Evolutionary conservation across 2,797 vertebrate species (phyloP).

Genomic region (Trachops cirrhosus): DNA sequence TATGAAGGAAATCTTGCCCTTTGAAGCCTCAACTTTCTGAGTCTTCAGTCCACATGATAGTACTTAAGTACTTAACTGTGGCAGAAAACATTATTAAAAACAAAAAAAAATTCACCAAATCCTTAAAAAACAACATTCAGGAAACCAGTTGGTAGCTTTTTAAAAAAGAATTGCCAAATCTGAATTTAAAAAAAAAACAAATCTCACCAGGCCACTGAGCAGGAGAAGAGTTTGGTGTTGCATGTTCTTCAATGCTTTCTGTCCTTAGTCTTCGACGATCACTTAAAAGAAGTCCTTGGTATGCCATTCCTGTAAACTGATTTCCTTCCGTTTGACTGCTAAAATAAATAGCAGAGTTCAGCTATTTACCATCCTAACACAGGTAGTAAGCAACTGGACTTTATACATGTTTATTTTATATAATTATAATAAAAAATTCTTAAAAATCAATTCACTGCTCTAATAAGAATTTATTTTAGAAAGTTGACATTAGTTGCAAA

Average conservation of each 20-base stretch:
- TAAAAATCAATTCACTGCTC: slow-evolving; percentile 46
- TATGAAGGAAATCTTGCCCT: neutral
- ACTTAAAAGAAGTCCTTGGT: slow-evolving; percentile 96
- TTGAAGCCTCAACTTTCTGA: slow-evolving; percentile 50
- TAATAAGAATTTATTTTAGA: slow-evolving; percentile 64
- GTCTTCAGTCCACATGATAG: neutral
- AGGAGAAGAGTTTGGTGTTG: slow-evolving; percentile 94
- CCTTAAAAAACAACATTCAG: neutral
- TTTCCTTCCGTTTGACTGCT: slow-evolving; percentile 94
- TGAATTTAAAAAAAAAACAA: neutral
- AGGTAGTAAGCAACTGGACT: neutral
- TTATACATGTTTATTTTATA: neutral
- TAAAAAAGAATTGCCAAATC: neutral
- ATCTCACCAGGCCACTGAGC: slow-evolving; percentile 96
- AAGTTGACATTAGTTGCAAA: slow-evolving; percentile 47
- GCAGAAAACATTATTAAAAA: slow-evolving; percentile 35
- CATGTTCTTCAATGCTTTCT: slow-evolving; percentile 98
- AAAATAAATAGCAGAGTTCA: slow-evolving; percentile 51
- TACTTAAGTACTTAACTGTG: slow-evolving; percentile 36
- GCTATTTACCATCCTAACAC: neutral
- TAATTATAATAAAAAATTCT: neutral
- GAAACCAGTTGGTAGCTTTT: neutral
- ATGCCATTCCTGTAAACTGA: slow-evolving; percentile 98
- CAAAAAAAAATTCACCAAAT: slow-evolving; percentile 17
- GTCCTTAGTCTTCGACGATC: slow-evolving; percentile 95